Conservation (phyloP, 2,113 vertebrate species). For the Heterocephalus glaber region DNA sequence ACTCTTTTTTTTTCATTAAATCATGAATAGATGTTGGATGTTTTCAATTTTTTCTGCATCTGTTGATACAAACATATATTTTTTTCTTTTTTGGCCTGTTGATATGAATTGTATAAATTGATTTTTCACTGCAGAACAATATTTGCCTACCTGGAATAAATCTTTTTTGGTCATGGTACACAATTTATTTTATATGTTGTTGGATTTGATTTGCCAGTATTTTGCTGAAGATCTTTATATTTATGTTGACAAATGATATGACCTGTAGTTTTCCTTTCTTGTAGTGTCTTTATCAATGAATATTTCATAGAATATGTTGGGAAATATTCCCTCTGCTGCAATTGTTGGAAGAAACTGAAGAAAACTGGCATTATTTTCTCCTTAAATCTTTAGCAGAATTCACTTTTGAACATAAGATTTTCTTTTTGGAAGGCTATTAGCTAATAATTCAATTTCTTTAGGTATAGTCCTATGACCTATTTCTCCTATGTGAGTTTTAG, state of each 20-base stretch:
- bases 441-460: conserved; percentile 21
- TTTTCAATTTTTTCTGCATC: neutral
- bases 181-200: neutral
- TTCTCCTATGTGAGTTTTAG: neutral
- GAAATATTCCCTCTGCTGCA: neutral
- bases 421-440: neutral
- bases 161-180: neutral
- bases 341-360: neutral
- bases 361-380: neutral
- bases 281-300: neutral
- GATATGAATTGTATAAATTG: neutral
- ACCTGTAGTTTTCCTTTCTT: neutral
- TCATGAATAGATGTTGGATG: neutral
- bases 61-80: neutral
- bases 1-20: neutral
- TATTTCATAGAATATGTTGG: neutral
- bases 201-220: conserved; percentile 29
- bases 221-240: conserved; percentile 13
- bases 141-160: neutral
- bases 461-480: neutral
- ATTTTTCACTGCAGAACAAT: conserved; percentile 22
- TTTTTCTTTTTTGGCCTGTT: conserved; percentile 41
- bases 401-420: neutral
- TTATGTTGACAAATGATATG: neutral
- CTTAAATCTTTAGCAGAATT: conserved; percentile 5